phyloP scores from a whole-genome alignment of 1,140 invertebrate genomes.

The Zaprionus ornatus region DNA sequence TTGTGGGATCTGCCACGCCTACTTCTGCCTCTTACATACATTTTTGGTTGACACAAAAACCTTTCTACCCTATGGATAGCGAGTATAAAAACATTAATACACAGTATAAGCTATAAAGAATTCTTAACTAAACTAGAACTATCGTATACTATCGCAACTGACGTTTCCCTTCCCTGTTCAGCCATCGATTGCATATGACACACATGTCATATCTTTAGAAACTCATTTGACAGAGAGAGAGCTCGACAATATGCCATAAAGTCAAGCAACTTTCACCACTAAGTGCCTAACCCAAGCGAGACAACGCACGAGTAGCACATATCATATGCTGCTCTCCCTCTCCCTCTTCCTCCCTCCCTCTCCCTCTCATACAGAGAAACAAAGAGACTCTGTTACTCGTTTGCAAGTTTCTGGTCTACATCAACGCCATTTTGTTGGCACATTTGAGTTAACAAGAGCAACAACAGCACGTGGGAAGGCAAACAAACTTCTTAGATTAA shows the following conservation, averaged over 20 bases:
- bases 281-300: neutral
- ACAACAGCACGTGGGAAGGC: slow-evolving; percentile 52
- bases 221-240: neutral
- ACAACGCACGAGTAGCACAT: neutral
- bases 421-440: slow-evolving; percentile 35
- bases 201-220: neutral
- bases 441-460: slow-evolving; percentile 22
- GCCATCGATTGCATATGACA: neutral
- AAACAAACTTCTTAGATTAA: slow-evolving; percentile 81
- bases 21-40: too few relatives aligned
- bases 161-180: neutral
- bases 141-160: neutral
- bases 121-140: neutral
- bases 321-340: neutral
- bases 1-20: too few relatives aligned
- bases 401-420: slow-evolving; percentile 35
- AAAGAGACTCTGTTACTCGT: neutral
- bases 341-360: neutral
- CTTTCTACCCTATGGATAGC: too few relatives aligned
- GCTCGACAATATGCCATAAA: neutral
- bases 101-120: too few relatives aligned
- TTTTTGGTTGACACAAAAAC: too few relatives aligned
- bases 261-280: neutral
- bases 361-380: neutral
- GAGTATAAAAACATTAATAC: too few relatives aligned